A percentile compares a stretch with the other conserved stretches of the same genome.
Conservation (phyloP, 1,140 invertebrate genomes). For the Drosophila nannoptera region DNA sequence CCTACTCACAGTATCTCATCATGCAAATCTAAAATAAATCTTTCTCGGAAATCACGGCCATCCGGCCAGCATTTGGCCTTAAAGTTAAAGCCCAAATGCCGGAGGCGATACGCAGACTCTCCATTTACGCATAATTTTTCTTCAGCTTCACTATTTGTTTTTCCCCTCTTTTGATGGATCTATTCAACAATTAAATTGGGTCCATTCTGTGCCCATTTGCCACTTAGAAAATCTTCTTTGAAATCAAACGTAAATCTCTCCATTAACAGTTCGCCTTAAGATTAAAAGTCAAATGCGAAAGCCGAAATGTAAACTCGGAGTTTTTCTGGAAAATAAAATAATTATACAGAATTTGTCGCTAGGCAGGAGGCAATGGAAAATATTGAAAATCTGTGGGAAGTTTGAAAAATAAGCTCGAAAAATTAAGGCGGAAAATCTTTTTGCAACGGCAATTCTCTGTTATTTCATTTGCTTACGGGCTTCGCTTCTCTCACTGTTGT, state of each 20-base stretch:
- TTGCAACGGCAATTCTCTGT: constrained; percentile 58
- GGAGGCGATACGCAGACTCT: constrained; percentile 4
- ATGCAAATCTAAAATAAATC: constrained; percentile 74
- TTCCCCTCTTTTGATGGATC: too few species aligned
- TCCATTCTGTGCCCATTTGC: too few species aligned
- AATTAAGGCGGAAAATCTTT: constrained; percentile 68
- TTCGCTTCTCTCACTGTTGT: constrained; percentile 3
- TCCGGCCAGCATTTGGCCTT: constrained; percentile 43
- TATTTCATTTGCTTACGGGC: constrained; percentile 63
- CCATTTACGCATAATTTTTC: not conserved
- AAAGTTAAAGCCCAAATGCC: constrained; percentile 26
- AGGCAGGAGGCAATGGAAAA: too few species aligned
- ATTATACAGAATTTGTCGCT: too few species aligned
- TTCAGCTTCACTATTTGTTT: not conserved
- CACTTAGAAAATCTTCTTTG: too few species aligned
- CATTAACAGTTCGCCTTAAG: too few species aligned
- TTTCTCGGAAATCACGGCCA: constrained; percentile 69
- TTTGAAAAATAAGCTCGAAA: constrained; percentile 43
- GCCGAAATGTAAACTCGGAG: too few species aligned
- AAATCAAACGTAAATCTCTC: constrained; percentile 37
- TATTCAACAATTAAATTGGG: too few species aligned
- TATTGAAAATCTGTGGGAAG: constrained; percentile 51
- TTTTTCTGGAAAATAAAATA: too few species aligned
- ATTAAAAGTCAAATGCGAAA: not conserved
- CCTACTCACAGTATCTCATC: constrained; percentile 57